These are phyloP conservation scores for Corythornis cristatus DNA, from an alignment of 2,113 vertebrate genomes.

Conservation along the genomic window DNA sequence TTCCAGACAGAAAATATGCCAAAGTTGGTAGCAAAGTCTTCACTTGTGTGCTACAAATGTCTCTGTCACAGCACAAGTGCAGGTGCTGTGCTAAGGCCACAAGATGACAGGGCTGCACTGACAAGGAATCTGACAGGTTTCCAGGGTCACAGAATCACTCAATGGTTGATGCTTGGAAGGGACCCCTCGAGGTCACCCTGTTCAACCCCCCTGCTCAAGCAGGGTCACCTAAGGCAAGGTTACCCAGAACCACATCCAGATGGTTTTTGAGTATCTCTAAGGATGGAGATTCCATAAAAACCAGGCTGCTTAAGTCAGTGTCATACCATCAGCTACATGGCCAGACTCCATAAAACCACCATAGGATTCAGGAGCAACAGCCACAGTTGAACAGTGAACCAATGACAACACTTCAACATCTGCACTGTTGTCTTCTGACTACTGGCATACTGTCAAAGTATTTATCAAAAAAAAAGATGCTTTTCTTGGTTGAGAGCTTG, in stretches of 20 bases:
- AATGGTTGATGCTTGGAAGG: background rate
- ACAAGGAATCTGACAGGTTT: background rate
- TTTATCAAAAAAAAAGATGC: background rate
- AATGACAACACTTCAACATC: background rate
- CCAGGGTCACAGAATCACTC: background rate
- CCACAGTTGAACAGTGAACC: background rate
- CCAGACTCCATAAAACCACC: background rate
- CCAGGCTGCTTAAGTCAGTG: background rate
- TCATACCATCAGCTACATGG: background rate
- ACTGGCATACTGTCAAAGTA: background rate
- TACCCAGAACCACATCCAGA: background rate
- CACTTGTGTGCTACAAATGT: background rate
- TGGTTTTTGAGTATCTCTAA: background rate
- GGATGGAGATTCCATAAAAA: background rate
- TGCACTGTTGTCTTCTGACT: background rate
- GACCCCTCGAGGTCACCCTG: too few relatives aligned
- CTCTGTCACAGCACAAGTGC: background rate
- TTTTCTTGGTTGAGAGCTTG: background rate
- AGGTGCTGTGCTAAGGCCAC: background rate
- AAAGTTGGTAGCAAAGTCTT: background rate
- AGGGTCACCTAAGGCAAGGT: too few relatives aligned
- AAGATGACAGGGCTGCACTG: fast-evolving
- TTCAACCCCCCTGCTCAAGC: too few relatives aligned
- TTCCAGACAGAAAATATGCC: background rate
- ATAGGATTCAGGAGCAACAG: background rate